Base-by-base conservation (phyloP, 2,797 vertebrate species). In the Philypnodon macrostomus region DNA sequence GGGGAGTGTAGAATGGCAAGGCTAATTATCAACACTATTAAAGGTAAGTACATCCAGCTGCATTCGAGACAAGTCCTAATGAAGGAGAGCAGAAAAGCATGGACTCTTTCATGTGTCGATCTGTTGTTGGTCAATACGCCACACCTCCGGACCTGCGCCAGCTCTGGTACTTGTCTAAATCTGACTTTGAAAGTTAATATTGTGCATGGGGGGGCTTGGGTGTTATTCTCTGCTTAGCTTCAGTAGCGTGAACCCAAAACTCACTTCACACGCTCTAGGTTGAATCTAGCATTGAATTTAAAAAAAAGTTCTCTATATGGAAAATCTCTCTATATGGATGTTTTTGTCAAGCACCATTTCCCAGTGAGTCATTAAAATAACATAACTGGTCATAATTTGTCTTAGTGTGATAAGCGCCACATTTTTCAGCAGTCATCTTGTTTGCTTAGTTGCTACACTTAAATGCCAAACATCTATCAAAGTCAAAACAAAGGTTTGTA, bases 41-140 rank as follows among this genome's bases (percentile, higher is more conserved):
- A 89, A 89, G 82, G 77, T 89, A 90, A 90, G 86, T 87, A 85
- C 80, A 87, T 77, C 83, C 89, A 90, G 85, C 85, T 90, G 89
- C 81, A 87, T 86, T 76, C 57, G 67, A 65, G 67, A 86, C 79
- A n/a, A n/a, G 70, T 82, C 76, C 68, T 85, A 86, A 86, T 87
- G 84, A 84, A 87, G 83, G 86, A 88, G 81, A 84, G 80, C 80
- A 73, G 82, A 79, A 84, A 53, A 58, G 49, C 65, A 79, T 80
- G 79, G 83, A 77, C 73, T 79, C 85, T 86, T 89, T 89, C 82
- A 89, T 89, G 77, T 84, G 81, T 81, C 73, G 59, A 3, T 58
- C 73, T 73, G 83, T 49, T 82, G 76, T 78, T 81, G 81, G 79
- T 85, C 75, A 79, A 63, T 51, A 73, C 13, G 52, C 73, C 61